These are phyloP conservation scores for Pteropus rufus DNA, from an alignment of 2,797 vertebrate genomes.

Conservation along the genomic window DNA sequence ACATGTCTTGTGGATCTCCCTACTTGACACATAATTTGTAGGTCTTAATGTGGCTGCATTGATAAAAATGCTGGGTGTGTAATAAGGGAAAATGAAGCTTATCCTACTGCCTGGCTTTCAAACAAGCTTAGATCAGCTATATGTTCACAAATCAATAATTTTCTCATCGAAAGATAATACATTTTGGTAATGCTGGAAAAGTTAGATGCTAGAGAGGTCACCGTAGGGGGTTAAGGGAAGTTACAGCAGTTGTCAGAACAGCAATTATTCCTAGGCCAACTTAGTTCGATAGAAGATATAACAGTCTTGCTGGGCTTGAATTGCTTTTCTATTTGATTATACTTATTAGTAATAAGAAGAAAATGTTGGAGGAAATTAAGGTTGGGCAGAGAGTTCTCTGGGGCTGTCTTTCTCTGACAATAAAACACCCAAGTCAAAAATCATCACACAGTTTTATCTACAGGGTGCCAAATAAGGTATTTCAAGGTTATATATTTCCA, in stretches of 20 bases:
- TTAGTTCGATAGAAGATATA: not conserved
- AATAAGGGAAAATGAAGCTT: conserved; percentile 54
- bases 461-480: not conserved
- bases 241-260: not conserved
- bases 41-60: not conserved
- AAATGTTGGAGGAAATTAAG: not conserved
- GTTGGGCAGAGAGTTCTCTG: not conserved
- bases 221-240: not conserved
- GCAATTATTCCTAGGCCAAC: conserved; percentile 5
- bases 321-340: conserved; percentile 50
- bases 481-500: not conserved
- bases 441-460: not conserved
- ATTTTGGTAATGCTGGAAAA: conserved; percentile 50
- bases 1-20: not conserved
- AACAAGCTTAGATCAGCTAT: not conserved
- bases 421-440: not conserved
- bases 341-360: conserved; percentile 41
- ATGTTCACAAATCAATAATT: conserved; percentile 56
- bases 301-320: not conserved
- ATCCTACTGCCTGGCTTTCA: not conserved
- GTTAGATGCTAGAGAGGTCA: conserved; percentile 25
- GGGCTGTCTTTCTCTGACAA: not conserved
- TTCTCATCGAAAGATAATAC: conserved; percentile 55
- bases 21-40: conserved; percentile 50
- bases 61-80: conserved; percentile 40